phyloP scores from a whole-genome alignment of 2,113 vertebrate species.

The Cottus gobio region DNA sequence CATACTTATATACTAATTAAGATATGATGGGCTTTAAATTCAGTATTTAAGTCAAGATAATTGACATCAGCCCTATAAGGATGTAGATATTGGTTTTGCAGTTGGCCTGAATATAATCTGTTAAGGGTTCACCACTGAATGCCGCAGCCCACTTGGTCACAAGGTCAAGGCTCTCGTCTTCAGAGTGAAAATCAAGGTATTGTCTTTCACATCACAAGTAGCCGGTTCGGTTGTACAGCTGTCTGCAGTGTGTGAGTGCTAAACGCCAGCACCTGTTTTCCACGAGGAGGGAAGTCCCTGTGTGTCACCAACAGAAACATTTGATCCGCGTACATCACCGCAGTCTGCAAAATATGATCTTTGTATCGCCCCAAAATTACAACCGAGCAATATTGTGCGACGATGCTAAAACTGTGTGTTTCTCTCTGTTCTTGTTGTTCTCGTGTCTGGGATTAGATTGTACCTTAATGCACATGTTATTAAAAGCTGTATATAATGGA shows the following conservation, averaged over 20 bases:
- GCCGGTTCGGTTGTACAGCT: conserved; percentile 57
- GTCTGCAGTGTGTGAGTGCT: conserved; percentile 44
- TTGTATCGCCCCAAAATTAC: conserved; percentile 1
- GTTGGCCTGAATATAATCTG: conserved; percentile 23
- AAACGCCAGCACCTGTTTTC: conserved; percentile 70
- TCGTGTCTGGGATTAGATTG: neutral
- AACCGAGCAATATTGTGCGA: neutral
- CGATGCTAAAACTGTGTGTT: neutral
- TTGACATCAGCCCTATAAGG: neutral
- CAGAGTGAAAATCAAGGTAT: conserved; percentile 66
- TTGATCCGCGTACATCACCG: conserved; percentile 11
- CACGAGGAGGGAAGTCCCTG: conserved; percentile 18
- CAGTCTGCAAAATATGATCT: conserved; percentile 15
- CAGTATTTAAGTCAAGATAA: neutral
- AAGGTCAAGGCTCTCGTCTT: conserved; percentile 60
- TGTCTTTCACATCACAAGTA: conserved; percentile 73
- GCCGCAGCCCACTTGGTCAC: conserved; percentile 29
- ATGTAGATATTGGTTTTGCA: neutral
- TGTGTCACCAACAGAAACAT: conserved; percentile 28
- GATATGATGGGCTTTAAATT: neutral
- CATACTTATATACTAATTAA: neutral
- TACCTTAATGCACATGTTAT: neutral
- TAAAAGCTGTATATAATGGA: conserved; percentile 7
- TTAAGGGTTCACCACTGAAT: conserved; percentile 13
- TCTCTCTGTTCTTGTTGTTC: neutral